Evolutionary conservation across 1,140 invertebrate species (phyloP).

Genomic region (Dryas iulia): DNA sequence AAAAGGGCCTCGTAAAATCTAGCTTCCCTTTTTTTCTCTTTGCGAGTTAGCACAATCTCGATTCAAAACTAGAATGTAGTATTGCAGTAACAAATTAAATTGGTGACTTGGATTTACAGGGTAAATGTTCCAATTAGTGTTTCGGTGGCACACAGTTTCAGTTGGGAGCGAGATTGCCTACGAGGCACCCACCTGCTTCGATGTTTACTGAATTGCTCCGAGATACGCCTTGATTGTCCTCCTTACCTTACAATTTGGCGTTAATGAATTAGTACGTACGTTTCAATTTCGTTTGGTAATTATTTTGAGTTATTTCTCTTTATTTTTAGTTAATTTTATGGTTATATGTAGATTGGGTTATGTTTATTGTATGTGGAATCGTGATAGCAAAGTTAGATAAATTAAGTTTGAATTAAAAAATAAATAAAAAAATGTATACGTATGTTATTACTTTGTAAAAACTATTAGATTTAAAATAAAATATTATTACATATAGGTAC

Average conservation of each 20-base stretch:
- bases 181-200: constrained; percentile 58
- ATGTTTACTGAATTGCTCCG: constrained; percentile 32
- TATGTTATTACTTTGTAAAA: no score
- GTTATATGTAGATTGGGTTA: no score
- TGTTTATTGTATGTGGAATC: no score
- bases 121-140: constrained; percentile 74
- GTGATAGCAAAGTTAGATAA: no score
- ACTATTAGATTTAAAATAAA: no score
- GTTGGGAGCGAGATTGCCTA: constrained; percentile 62
- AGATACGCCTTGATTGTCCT: constrained; percentile 26
- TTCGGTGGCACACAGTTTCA: constrained; percentile 50
- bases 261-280: not conserved
- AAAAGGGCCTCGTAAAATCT: constrained; percentile 6
- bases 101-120: constrained; percentile 64
- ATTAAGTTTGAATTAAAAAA: no score
- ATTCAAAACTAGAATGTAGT: constrained; percentile 9
- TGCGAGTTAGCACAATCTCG: constrained; percentile 18
- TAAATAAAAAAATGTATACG: no score
- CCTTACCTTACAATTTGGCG: constrained; percentile 1
- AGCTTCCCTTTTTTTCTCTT: constrained; percentile 9
- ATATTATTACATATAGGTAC: no score
- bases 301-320: constrained; percentile 2
- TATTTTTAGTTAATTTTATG: not conserved
- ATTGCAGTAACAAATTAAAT: constrained; percentile 51
- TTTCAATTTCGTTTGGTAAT: not conserved